phyloP scores from a whole-genome alignment of 2,888 invertebrate genomes.

The Cheilosia impressa region DNA sequence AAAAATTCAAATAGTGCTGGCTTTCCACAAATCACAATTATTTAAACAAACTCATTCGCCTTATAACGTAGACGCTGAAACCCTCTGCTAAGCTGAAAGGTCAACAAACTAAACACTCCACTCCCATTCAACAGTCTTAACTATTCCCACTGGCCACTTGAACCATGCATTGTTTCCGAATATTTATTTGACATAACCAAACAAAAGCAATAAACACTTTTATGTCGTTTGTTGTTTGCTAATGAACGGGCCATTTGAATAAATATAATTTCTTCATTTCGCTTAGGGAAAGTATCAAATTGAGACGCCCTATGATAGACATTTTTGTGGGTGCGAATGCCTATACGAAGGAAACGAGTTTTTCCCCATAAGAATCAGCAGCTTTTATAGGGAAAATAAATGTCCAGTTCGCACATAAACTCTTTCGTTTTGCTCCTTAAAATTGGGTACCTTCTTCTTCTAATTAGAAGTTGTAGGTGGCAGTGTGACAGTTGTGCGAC shows the following conservation, averaged over 20 bases:
- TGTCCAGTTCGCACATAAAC: constrained; percentile 16
- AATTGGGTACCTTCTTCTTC: too few species aligned
- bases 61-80: too few species aligned
- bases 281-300: not conserved
- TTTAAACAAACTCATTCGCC: too few species aligned
- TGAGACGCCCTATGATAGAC: not conserved
- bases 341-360: not conserved
- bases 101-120: too few species aligned
- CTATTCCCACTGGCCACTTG: not conserved
- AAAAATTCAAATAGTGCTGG: too few species aligned
- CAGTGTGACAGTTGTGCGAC: too few species aligned
- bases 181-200: constrained; percentile 55
- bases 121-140: not conserved
- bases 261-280: constrained; percentile 18
- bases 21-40: too few species aligned
- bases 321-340: too few species aligned
- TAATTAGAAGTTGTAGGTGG: too few species aligned
- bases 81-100: too few species aligned
- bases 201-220: constrained; percentile 1
- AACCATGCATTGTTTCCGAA: constrained; percentile 11
- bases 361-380: not conserved
- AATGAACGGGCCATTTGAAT: constrained; percentile 39
- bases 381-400: not conserved
- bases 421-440: constrained; percentile 6
- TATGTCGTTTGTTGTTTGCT: constrained; percentile 39